Conservation (phyloP, 2,113 vertebrate genomes). For the Oreochromis aureus region DNA sequence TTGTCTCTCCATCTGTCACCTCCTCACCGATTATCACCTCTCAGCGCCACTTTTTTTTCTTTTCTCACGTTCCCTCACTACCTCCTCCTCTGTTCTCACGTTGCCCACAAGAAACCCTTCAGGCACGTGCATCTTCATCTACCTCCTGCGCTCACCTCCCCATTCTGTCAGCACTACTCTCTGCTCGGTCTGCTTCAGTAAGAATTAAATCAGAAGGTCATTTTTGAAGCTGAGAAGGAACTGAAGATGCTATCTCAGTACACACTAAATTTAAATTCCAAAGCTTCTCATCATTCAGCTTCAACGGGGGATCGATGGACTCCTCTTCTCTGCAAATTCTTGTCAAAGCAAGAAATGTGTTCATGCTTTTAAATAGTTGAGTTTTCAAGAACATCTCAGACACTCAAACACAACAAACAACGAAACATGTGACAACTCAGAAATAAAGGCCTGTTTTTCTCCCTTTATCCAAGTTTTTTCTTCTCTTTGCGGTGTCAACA, state of each 20-base stretch:
- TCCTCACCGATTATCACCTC: neutral
- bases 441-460: neutral
- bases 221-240: neutral
- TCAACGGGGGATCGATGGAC: neutral
- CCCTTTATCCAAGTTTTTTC: neutral
- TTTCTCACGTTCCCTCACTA: neutral
- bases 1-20: neutral
- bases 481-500: neutral
- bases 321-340: neutral
- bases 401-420: neutral
- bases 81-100: neutral
- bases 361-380: neutral
- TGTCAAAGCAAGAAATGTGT: neutral
- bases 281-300: neutral
- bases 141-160: neutral
- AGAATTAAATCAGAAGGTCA: neutral
- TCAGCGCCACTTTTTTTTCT: neutral
- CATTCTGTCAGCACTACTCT: neutral
- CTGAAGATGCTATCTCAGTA: accelerated
- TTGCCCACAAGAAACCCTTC: neutral
- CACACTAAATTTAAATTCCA: neutral
- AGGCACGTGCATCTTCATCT: neutral
- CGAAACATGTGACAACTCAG: neutral
- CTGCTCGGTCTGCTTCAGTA: neutral
- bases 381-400: neutral